Percentiles rank a stretch among this genome's conserved stretches.
Conservation (phyloP, 2,113 vertebrate species). For the Callospermophilus lateralis region DNA sequence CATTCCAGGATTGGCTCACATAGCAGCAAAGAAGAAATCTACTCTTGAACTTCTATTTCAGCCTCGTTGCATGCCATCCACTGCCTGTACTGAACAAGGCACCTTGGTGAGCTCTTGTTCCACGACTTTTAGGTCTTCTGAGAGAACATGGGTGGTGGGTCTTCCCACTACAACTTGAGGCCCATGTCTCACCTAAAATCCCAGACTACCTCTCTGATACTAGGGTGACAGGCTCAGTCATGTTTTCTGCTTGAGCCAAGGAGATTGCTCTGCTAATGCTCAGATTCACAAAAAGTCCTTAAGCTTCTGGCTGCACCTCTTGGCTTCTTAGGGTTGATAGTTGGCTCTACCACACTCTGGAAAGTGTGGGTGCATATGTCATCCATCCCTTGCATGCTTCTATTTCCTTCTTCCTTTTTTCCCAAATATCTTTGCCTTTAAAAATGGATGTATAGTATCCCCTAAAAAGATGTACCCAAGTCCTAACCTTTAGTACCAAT, state of each 20-base stretch:
- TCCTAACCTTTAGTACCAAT: not conserved
- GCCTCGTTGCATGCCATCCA: fast-evolving
- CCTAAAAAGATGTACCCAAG: not conserved
- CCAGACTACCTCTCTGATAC: not conserved
- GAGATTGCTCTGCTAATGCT: not conserved
- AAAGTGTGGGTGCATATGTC: not conserved
- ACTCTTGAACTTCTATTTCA: not conserved
- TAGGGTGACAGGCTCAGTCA: not conserved
- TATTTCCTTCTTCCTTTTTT: not conserved
- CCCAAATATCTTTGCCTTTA: not conserved
- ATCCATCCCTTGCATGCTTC: not conserved
- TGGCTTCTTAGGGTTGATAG: not conserved
- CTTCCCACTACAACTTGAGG: not conserved
- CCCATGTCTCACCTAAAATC: not conserved
- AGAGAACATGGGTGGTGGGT: not conserved
- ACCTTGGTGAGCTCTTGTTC: too few species aligned
- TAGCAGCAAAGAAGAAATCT: not conserved
- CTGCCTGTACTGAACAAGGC: not conserved
- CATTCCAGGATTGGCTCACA: not conserved
- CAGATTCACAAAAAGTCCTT: not conserved
- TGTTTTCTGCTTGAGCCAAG: not conserved
- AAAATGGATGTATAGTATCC: not conserved
- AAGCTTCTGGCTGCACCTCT: not conserved
- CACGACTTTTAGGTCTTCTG: not conserved
- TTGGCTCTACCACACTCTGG: not conserved